These are phyloP conservation scores for Ceratitis capitata DNA, from an alignment of 1,140 invertebrate genomes.

Conservation along the genomic window DNA sequence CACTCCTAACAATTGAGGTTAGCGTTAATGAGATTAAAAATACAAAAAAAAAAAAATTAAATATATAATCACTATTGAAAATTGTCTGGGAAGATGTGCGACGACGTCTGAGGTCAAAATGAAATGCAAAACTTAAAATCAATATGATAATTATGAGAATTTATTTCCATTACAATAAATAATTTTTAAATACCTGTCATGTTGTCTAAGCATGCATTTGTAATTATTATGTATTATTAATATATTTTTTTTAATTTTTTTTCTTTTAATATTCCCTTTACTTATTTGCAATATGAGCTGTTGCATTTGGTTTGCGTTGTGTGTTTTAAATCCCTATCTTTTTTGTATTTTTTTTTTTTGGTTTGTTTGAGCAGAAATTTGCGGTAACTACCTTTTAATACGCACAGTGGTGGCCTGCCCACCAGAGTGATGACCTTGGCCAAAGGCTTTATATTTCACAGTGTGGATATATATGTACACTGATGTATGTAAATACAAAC, in stretches of 20 bases:
- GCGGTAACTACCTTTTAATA: neutral
- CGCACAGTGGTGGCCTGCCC: conserved; percentile 23
- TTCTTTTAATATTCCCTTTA: neutral
- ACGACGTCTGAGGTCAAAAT: conserved; percentile 15
- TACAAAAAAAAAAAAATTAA: neutral
- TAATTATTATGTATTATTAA: conserved; percentile 16
- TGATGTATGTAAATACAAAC: neutral
- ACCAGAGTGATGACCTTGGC: neutral
- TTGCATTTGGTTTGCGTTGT: too few relatives aligned
- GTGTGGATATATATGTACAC: neutral
- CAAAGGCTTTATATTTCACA: conserved; percentile 10
- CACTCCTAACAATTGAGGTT: neutral
- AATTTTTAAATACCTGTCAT: neutral
- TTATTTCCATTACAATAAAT: neutral
- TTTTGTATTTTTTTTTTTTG: neutral
- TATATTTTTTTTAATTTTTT: too few relatives aligned
- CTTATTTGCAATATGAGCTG: neutral
- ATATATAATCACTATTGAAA: too few relatives aligned
- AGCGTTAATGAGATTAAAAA: neutral
- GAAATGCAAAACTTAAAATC: neutral
- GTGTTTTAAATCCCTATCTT: too few relatives aligned
- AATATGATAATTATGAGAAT: conserved; percentile 17
- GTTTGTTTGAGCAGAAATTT: neutral
- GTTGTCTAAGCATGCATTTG: neutral
- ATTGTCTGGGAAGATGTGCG: conserved; percentile 2